Conservation (phyloP, 2,113 vertebrate species). For the Micromys minutus region DNA sequence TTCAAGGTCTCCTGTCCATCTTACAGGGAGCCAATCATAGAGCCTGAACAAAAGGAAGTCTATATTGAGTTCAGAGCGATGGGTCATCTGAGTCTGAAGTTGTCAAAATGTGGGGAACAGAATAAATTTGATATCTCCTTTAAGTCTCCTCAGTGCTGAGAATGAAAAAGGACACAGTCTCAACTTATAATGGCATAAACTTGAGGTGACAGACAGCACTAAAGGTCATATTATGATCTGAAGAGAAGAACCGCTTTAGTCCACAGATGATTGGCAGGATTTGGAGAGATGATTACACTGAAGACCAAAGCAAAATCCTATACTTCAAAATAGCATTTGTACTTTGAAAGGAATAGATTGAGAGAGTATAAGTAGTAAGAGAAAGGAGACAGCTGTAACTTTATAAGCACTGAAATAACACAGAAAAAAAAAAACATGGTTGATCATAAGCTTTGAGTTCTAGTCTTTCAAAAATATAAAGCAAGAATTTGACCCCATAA, state of each 20-base stretch:
- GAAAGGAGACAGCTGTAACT: conserved; percentile 12
- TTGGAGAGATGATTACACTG: conserved; percentile 42
- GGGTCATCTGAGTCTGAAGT: neutral
- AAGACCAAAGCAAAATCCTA: conserved; percentile 30
- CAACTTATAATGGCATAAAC: conserved; percentile 43
- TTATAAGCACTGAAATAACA: conserved; percentile 15
- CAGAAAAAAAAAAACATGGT: neutral
- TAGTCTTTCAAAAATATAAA: conserved; percentile 3
- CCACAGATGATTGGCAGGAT: conserved; percentile 63
- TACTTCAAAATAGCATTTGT: conserved; percentile 57
- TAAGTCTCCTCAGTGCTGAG: neutral
- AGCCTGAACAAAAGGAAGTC: neutral
- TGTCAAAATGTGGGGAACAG: neutral
- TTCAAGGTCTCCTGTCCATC: neutral
- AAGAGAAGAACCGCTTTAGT: conserved; percentile 22
- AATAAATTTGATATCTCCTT: conserved; percentile 17
- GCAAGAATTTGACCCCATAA: neutral
- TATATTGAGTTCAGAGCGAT: neutral
- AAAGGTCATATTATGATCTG: conserved; percentile 52
- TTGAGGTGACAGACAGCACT: conserved; percentile 58
- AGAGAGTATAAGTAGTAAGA: conserved; percentile 9
- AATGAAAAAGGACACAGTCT: conserved; percentile 14
- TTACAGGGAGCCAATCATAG: neutral
- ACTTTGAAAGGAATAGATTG: conserved; percentile 32
- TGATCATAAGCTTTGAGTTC: neutral